Conservation (phyloP, 2,888 invertebrate species). For the Parnassius mnemosyne region DNA sequence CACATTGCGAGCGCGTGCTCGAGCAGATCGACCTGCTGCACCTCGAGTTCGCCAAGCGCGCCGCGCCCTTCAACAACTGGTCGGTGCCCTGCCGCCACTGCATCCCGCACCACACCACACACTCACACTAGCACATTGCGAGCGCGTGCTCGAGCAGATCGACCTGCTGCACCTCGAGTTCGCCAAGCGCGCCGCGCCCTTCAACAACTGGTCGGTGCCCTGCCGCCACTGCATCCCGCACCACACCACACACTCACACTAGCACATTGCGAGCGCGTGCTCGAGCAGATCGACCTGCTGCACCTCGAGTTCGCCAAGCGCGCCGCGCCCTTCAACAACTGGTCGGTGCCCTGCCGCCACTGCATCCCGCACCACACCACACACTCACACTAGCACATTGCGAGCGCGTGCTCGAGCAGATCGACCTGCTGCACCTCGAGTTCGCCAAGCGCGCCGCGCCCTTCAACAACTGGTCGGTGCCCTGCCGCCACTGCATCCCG, state of each 20-base stretch:
- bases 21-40: conserved; percentile 98
- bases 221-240: conserved; percentile 73
- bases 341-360: conserved; percentile 67
- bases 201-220: conserved; percentile 92
- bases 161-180: conserved; percentile 98
- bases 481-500: conserved; percentile 57
- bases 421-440: conserved; percentile 96
- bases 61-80: conserved; percentile 99
- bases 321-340: conserved; percentile 99
- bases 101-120: no score
- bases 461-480: conserved; percentile 94
- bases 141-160: conserved; percentile 26
- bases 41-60: conserved; percentile 99
- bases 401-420: no score
- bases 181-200: conserved; percentile 99
- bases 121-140: no score
- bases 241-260: conserved; percentile 95
- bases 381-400: no score
- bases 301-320: conserved; percentile 99
- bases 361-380: no score
- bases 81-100: conserved; percentile 29
- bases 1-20: conserved; percentile 94
- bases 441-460: conserved; percentile 99
- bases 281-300: conserved; percentile 97
- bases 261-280: conserved; percentile 94